Conservation (phyloP, 2,888 invertebrate genomes). For the Chouioia cunea region DNA sequence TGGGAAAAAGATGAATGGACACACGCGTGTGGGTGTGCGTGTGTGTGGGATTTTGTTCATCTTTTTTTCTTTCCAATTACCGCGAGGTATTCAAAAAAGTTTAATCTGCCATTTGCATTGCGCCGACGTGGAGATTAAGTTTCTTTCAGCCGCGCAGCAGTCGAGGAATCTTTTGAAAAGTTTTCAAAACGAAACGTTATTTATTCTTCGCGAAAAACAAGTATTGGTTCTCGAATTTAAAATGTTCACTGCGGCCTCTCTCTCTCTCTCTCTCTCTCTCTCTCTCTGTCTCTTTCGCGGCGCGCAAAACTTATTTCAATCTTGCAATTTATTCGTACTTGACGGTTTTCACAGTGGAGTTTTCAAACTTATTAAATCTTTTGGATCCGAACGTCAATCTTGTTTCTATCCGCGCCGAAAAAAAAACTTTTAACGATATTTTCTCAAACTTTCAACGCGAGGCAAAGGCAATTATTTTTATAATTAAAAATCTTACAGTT, state of each 20-base stretch:
- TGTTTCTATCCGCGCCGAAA: conserved; percentile 13
- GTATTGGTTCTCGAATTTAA: conserved; percentile 1
- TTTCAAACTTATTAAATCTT: conserved; percentile 31
- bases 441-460: background rate
- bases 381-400: conserved; percentile 27
- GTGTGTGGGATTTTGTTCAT: too few relatives aligned
- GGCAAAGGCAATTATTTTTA: conserved; percentile 18
- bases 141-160: background rate
- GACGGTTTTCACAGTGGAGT: conserved; percentile 6
- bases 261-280: too few relatives aligned
- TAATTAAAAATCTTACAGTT: conserved; percentile 13
- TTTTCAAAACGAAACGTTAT: conserved; percentile 2
- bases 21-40: background rate
- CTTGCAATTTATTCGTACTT: conserved; percentile 23
- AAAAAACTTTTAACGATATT: conserved; percentile 32
- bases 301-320: conserved; percentile 19
- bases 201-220: background rate
- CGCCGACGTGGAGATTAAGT: too few relatives aligned
- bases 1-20: background rate
- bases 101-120: too few relatives aligned
- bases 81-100: too few relatives aligned
- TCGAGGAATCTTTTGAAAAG: background rate
- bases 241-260: background rate
- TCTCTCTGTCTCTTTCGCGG: background rate
- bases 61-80: background rate